A percentile compares a stretch with the other conserved stretches of the same genome.
phyloP scores from a whole-genome alignment of 2,797 vertebrate genomes.

The Cheirogaleus major region DNA sequence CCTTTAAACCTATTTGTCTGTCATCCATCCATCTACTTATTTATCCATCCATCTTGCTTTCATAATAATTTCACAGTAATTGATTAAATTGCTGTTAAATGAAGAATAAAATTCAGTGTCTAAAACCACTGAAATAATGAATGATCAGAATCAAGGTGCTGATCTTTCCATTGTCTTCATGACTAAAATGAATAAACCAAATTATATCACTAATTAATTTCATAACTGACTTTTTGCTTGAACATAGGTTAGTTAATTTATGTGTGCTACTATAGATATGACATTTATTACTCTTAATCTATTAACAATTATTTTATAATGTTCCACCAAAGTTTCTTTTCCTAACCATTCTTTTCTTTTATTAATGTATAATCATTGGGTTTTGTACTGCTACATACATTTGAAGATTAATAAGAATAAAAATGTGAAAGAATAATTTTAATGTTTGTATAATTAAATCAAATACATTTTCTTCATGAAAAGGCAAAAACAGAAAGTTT shows the following conservation, averaged over 20 bases:
- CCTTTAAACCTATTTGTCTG: background rate
- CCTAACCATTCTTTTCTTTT: background rate
- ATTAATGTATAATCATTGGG: background rate
- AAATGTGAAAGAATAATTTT: background rate
- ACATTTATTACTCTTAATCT: background rate
- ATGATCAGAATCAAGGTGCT: background rate
- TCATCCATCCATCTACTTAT: background rate
- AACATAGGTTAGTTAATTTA: background rate
- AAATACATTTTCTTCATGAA: background rate
- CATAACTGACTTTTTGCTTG: background rate
- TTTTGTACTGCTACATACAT: background rate
- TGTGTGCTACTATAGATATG: background rate
- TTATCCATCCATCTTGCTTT: background rate
- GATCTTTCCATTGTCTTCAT: background rate
- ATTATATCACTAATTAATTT: background rate
- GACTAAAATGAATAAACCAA: conserved; percentile 6
- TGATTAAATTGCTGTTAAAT: background rate
- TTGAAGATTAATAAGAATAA: background rate
- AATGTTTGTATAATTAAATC: background rate
- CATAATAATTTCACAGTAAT: background rate
- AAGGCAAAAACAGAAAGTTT: background rate
- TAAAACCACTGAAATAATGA: conserved; percentile 10
- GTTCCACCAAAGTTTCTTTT: background rate
- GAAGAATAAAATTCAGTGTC: background rate
- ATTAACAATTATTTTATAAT: conserved; percentile 11